phyloP scores from a whole-genome alignment of 2,888 invertebrate genomes.

The Cerceris rybyensis region DNA sequence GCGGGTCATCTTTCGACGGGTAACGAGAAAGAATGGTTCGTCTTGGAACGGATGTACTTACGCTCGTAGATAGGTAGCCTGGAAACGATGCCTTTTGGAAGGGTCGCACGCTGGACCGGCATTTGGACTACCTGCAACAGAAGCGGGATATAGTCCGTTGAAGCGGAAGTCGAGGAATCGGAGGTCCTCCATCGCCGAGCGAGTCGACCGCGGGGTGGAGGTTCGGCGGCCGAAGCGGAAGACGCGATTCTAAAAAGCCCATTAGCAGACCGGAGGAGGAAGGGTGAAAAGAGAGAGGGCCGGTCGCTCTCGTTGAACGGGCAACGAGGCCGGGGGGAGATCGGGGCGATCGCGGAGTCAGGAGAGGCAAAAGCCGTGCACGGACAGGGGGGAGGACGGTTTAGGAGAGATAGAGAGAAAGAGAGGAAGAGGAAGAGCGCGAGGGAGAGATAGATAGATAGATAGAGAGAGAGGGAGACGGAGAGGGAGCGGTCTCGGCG shows the following conservation, averaged over 20 bases:
- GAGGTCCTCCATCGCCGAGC: too few species aligned
- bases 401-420: conserved; percentile 28
- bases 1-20: too few species aligned
- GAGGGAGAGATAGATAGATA: conserved; percentile 12
- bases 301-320: conserved; percentile 25
- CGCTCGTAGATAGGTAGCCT: conserved; percentile 46
- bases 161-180: background rate
- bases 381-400: conserved; percentile 29
- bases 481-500: conserved; percentile 55
- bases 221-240: background rate
- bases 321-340: conserved; percentile 37
- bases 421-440: too few species aligned
- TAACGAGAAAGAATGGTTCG: too few species aligned
- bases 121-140: conserved; percentile 63
- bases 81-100: conserved; percentile 32
- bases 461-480: background rate
- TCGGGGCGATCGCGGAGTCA: conserved; percentile 19
- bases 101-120: conserved; percentile 50
- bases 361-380: conserved; percentile 7
- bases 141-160: conserved; percentile 32
- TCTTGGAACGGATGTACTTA: too few species aligned
- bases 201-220: too few species aligned
- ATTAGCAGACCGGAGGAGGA: conserved; percentile 43
- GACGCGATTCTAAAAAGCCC: conserved; percentile 29
- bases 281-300: background rate